Conservation (phyloP, 2,113 vertebrate species). For the Puntigrus tetrazona region DNA sequence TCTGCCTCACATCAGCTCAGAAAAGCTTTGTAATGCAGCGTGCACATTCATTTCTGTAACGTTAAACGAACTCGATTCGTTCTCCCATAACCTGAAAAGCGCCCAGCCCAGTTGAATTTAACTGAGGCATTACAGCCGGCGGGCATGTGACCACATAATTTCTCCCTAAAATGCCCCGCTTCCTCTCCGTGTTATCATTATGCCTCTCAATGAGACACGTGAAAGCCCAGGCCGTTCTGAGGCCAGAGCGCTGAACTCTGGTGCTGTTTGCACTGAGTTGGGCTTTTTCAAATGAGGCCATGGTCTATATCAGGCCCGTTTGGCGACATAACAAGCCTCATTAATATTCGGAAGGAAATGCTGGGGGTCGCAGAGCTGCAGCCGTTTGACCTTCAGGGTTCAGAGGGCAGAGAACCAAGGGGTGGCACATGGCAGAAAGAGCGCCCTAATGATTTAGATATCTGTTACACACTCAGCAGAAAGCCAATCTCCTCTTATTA, state of each 20-base stretch:
- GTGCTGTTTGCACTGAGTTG: conserved; percentile 72
- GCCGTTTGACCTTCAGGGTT: conserved; percentile 83
- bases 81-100: conserved; percentile 51
- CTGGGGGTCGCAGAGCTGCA: conserved; percentile 84
- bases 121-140: conserved; percentile 68
- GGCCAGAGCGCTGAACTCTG: conserved; percentile 58
- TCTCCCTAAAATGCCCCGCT: conserved; percentile 68
- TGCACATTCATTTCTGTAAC: conserved; percentile 67
- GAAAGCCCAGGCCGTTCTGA: conserved; percentile 65
- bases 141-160: conserved; percentile 74
- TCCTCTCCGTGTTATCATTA: conserved; percentile 76
- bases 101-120: conserved; percentile 56
- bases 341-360: conserved; percentile 87
- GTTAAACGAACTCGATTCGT: conserved; percentile 58
- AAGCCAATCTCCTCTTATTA: conserved; percentile 72
- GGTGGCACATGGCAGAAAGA: conserved; percentile 88
- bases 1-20: conserved; percentile 56
- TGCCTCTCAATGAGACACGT: conserved; percentile 72
- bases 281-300: conserved; percentile 75
- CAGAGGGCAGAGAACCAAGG: conserved; percentile 84
- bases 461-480: conserved; percentile 89
- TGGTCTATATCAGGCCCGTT: conserved; percentile 79
- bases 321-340: conserved; percentile 78
- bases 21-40: conserved; percentile 60
- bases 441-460: conserved; percentile 97